These are phyloP conservation scores for Hyposoter dolosus DNA, from an alignment of 2,888 invertebrate genomes.

Conservation along the genomic window DNA sequence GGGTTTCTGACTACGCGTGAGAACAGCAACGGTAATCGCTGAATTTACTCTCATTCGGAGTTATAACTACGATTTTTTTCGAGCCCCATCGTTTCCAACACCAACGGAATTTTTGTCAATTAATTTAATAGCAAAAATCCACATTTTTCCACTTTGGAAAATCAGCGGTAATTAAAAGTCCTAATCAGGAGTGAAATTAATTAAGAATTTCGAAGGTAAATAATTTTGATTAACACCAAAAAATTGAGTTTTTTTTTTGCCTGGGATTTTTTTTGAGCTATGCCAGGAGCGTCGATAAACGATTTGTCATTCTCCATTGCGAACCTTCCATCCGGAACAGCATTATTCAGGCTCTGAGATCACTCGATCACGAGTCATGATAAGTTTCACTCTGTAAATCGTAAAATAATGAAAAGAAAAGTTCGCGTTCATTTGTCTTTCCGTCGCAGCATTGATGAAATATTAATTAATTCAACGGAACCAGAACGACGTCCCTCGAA, in stretches of 20 bases:
- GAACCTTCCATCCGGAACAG: neutral
- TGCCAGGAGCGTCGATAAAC: neutral
- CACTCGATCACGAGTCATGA: neutral
- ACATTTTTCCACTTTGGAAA: too few species aligned
- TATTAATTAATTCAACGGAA: neutral
- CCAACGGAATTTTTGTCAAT: too few species aligned
- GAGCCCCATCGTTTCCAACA: too few species aligned
- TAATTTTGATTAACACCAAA: neutral
- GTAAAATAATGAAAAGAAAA: neutral
- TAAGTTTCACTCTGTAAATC: neutral
- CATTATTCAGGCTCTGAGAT: neutral
- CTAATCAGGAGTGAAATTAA: too few species aligned
- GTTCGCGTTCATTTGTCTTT: neutral
- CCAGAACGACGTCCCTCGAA: neutral
- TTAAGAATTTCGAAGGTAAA: too few species aligned
- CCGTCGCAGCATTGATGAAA: neutral
- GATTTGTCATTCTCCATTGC: neutral
- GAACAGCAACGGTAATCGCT: neutral
- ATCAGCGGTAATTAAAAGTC: too few species aligned
- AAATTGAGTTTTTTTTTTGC: neutral
- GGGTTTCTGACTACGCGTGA: neutral
- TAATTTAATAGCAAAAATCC: too few species aligned
- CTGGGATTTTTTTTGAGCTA: neutral
- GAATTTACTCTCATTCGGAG: neutral
- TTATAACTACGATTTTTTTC: too few species aligned